Conservation (phyloP, 1,140 invertebrate genomes). For the Drosophila miranda region DNA sequence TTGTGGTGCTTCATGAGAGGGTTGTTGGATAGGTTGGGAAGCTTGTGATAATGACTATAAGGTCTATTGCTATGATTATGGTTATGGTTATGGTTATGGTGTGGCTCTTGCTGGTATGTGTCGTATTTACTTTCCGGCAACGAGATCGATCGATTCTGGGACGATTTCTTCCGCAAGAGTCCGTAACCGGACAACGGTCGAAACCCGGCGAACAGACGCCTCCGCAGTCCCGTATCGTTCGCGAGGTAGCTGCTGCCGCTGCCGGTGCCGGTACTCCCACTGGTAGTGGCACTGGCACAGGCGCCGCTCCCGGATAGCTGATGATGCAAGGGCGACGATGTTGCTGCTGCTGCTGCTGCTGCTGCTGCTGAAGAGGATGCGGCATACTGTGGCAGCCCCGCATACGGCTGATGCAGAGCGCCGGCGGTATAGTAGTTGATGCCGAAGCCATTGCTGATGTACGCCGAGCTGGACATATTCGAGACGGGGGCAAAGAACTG, state of each 20-base stretch:
- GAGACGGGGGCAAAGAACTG: conserved; percentile 61
- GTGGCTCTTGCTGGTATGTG: conserved; percentile 12
- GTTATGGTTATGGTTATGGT: conserved; percentile 28
- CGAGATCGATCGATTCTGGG: conserved; percentile 87
- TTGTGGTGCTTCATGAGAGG: no score
- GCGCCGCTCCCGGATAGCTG: conserved; percentile 31
- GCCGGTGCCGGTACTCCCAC: not conserved
- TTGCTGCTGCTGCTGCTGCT: conserved; percentile 39
- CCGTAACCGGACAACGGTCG: conserved; percentile 89
- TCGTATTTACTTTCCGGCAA: conserved; percentile 90
- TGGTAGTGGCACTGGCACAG: not conserved
- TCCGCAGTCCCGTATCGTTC: conserved; percentile 84
- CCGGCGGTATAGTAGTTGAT: conserved; percentile 77
- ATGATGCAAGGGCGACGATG: conserved; percentile 38
- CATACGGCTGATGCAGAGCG: conserved; percentile 47
- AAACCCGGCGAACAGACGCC: conserved; percentile 88
- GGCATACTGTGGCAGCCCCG: conserved; percentile 37
- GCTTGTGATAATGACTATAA: no score
- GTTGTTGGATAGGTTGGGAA: no score
- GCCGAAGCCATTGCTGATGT: conserved; percentile 76
- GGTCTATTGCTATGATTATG: conserved; percentile 4
- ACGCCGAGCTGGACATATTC: conserved; percentile 72
- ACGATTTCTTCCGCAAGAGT: conserved; percentile 86
- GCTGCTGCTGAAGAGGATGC: conserved; percentile 54
- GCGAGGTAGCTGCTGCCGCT: conserved; percentile 39